Conservation (phyloP, 2,113 vertebrate genomes). For the Channa argus region DNA sequence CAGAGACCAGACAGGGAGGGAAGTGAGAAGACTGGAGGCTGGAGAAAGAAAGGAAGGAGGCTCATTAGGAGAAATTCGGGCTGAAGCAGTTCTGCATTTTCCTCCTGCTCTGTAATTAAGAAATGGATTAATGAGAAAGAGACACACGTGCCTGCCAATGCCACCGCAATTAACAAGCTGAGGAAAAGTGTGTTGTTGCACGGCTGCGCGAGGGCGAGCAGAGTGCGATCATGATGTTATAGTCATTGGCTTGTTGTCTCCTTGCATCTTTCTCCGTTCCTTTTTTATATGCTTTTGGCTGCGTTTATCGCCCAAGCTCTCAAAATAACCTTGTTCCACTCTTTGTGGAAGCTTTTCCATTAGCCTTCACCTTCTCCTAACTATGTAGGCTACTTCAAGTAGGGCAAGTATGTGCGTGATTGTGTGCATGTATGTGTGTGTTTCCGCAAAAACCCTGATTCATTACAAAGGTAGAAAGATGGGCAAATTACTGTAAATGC, state of each 20-base stretch:
- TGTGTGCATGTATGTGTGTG: neutral
- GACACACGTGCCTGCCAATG: constrained; percentile 39
- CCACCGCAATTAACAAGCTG: constrained; percentile 49
- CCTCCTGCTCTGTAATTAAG: constrained; percentile 71
- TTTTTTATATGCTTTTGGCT: neutral
- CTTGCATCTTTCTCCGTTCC: constrained; percentile 25
- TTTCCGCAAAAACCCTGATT: neutral
- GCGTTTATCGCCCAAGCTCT: constrained; percentile 18
- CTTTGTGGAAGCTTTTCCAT: constrained; percentile 23
- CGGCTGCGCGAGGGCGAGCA: constrained; percentile 10
- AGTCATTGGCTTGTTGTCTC: constrained; percentile 46
- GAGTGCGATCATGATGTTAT: constrained; percentile 7
- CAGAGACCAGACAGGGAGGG: constrained; percentile 10
- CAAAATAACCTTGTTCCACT: constrained; percentile 24
- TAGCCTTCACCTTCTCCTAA: constrained; percentile 36
- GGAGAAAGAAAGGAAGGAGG: constrained; percentile 24
- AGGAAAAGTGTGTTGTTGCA: constrained; percentile 51
- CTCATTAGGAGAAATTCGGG: constrained; percentile 66
- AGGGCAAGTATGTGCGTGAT: neutral
- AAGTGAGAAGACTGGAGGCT: neutral
- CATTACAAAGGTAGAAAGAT: neutral
- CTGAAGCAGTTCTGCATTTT: constrained; percentile 38
- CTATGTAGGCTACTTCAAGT: constrained; percentile 28
- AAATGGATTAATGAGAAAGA: constrained; percentile 69
- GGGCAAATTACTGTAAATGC: too few relatives aligned